Percentiles rank a stretch among this genome's conserved stretches.
Evolutionary conservation across 2,113 vertebrate genomes (phyloP).

Genomic region (Syngnathoides biaculeatus): DNA sequence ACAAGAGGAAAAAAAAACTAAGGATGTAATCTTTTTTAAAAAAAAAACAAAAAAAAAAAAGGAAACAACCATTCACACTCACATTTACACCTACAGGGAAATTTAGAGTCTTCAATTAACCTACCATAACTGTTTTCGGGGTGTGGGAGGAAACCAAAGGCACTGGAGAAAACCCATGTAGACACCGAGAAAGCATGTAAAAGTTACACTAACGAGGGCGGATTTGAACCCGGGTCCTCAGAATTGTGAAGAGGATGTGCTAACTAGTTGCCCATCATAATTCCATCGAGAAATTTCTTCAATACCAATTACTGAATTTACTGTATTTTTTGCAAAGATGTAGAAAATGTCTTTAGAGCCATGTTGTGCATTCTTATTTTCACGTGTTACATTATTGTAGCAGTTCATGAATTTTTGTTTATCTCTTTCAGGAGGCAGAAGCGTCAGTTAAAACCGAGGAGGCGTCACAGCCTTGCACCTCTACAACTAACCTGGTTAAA

Average conservation of each 20-base stretch:
- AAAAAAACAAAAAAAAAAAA: too few relatives aligned
- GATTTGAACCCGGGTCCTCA: too few relatives aligned
- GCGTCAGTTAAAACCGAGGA: constrained; percentile 7
- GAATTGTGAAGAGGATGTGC: too few relatives aligned
- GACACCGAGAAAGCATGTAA: too few relatives aligned
- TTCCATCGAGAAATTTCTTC: neutral
- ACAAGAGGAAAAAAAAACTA: neutral
- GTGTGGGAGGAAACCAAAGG: too few relatives aligned
- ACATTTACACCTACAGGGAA: too few relatives aligned
- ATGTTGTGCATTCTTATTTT: neutral
- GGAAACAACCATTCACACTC: too few relatives aligned
- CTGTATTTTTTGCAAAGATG: neutral
- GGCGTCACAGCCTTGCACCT: constrained; percentile 48
- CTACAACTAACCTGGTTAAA: constrained; percentile 17
- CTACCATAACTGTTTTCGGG: too few relatives aligned
- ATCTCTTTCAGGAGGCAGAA: constrained; percentile 18
- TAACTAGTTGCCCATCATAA: too few relatives aligned
- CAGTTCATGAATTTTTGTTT: neutral
- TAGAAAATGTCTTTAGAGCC: neutral
- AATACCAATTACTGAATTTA: neutral
- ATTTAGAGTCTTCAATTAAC: too few relatives aligned
- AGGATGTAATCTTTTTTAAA: neutral
- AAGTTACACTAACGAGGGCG: too few relatives aligned
- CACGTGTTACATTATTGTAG: neutral
- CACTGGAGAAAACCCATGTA: too few relatives aligned